These are phyloP conservation scores for Struthidea cinerea DNA, from an alignment of 2,113 vertebrate genomes.

Conservation along the genomic window DNA sequence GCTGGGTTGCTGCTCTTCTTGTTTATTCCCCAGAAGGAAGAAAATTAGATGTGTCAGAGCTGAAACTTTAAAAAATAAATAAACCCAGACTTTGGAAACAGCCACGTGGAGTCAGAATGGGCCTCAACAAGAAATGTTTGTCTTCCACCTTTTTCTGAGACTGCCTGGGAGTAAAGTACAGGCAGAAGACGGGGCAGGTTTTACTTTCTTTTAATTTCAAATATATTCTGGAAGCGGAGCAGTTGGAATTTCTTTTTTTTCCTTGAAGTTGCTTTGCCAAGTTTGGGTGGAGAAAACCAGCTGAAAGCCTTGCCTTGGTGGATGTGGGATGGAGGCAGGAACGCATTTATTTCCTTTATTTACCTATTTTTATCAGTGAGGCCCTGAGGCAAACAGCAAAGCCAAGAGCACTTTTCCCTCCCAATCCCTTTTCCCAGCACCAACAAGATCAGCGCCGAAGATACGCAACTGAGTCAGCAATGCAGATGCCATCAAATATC, in stretches of 20 bases:
- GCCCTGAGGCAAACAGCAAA: not conserved
- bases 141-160: not conserved
- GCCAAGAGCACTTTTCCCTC: not conserved
- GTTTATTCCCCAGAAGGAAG: not conserved
- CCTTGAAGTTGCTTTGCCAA: not conserved
- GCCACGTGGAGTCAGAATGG: not conserved
- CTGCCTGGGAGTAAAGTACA: not conserved
- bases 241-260: not conserved
- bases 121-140: not conserved
- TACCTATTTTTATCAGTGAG: not conserved
- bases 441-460: not conserved
- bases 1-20: not conserved
- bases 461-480: not conserved
- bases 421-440: not conserved
- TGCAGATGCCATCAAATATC: conserved; percentile 39
- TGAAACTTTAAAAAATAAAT: not conserved
- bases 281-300: not conserved
- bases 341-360: not conserved
- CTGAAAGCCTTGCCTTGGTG: not conserved
- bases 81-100: not conserved
- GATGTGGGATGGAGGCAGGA: not conserved
- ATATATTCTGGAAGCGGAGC: not conserved
- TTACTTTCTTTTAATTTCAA: not conserved
- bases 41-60: not conserved
- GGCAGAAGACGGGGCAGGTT: not conserved